Evolutionary conservation across 2,888 invertebrate genomes (phyloP).

Genomic region (Drosophila nr. medialis): DNA sequence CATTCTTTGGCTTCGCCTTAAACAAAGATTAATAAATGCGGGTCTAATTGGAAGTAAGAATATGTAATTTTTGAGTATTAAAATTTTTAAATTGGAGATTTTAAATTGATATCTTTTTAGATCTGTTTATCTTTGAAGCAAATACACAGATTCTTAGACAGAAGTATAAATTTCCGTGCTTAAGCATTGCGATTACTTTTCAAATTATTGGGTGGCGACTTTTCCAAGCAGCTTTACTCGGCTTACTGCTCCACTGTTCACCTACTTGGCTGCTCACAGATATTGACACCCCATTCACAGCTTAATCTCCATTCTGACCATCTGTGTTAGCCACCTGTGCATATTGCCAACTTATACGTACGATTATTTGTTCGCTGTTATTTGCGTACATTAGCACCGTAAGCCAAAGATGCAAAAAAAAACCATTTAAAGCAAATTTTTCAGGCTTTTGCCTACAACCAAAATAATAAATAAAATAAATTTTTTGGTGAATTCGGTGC

Average conservation of each 20-base stretch:
- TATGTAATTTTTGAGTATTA: neutral
- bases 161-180: neutral
- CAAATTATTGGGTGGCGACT: neutral
- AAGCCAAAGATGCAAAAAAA: slow-evolving; percentile 13
- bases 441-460: slow-evolving; percentile 54
- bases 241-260: neutral
- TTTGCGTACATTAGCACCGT: slow-evolving; percentile 54
- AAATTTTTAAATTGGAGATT: neutral
- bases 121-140: no score
- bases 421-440: slow-evolving; percentile 70
- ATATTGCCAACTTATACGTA: slow-evolving; percentile 39
- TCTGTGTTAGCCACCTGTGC: slow-evolving; percentile 20
- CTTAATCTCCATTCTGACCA: slow-evolving; percentile 23
- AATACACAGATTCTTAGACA: neutral
- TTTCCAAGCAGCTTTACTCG: neutral
- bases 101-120: no score
- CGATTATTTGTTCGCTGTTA: slow-evolving; percentile 49
- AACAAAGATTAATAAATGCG: neutral
- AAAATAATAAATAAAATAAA: slow-evolving; percentile 61
- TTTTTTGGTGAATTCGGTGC: slow-evolving; percentile 46
- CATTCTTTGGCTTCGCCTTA: neutral
- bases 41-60: neutral
- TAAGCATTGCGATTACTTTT: neutral
- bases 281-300: slow-evolving; percentile 2
- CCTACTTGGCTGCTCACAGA: neutral